Base-by-base conservation (phyloP, 1,140 invertebrate genomes). In the Linepithema humile region DNA sequence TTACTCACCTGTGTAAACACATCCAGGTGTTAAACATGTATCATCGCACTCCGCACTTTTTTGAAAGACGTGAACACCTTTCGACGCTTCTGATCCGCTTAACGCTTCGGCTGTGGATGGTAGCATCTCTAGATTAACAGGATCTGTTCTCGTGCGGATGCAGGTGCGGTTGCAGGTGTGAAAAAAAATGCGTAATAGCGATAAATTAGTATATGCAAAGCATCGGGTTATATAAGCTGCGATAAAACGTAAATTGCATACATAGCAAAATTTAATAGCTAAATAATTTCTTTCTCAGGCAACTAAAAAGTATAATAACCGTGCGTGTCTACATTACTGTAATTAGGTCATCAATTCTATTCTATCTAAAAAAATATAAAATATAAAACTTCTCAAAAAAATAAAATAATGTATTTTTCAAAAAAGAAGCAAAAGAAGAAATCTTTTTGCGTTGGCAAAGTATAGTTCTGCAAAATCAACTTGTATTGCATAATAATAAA, bases 21-120 rank as follows among this genome's bases (percentile, higher is more conserved):
- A 97, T 85, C 96, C 96, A 35, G 96, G 93, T 2, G 95, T 94
- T 38, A 95, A 92, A 88, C 97, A 97, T 5, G 96, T 82, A 32
- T 95, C 91, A 0, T 89, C 53, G 35, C 82, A 38, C 69, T 50
- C 1, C 75, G 85, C 74, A 17, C n/a, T 48, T n/a, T 26, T 85
- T 84, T 82, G 90, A 38, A 89, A 48, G 7, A 86, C 64, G 5
- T 74, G 38, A 48, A 72, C 60, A 23, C 38, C 86, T 50, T 92
- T 92, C 17, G 84, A 62, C 26, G 74, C 57, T 7, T 77, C 85
- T 26, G 82, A 85, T 62, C 92, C 90, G 55, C 84, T 89, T 7
- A 95, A 88, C 12, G 95, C 94, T 89, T 94, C 93, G 9, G 89
- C 91, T 93, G 88, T 91, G 90, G 85, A 93, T 83, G 89, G 91